Evolutionary conservation across 2,888 invertebrate species (phyloP).

Genomic region (Phytoseiulus persimilis): DNA sequence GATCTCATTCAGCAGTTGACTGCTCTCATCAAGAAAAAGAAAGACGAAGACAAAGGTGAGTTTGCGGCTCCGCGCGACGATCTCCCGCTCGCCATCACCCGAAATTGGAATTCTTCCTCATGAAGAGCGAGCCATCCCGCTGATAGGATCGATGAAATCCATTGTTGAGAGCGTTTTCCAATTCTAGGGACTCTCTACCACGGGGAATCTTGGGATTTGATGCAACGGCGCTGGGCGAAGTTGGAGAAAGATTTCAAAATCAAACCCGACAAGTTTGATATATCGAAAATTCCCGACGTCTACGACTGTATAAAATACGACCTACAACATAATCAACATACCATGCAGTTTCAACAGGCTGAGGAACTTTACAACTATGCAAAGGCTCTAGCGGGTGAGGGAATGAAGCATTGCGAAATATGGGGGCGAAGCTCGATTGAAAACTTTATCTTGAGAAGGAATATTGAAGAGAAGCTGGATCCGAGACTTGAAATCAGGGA

Average conservation of each 20-base stretch:
- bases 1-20: slow-evolving; percentile 74
- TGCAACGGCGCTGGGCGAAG: slow-evolving; percentile 94
- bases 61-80: slow-evolving; percentile 51
- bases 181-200: slow-evolving; percentile 65
- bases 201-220: slow-evolving; percentile 96
- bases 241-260: slow-evolving; percentile 95
- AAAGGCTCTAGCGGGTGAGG: slow-evolving; percentile 70
- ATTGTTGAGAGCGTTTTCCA: not conserved
- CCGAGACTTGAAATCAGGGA: no score
- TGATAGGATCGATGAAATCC: no score
- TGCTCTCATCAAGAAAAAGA: slow-evolving; percentile 71
- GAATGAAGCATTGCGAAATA: no score
- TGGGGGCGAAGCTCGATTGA: no score
- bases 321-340: slow-evolving; percentile 92
- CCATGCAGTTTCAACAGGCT: slow-evolving; percentile 76
- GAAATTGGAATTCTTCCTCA: not conserved
- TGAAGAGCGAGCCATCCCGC: no score
- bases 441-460: no score
- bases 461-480: no score
- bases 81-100: no score
- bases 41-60: slow-evolving; percentile 79
- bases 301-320: slow-evolving; percentile 99
- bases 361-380: slow-evolving; percentile 89
- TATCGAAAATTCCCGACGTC: slow-evolving; percentile 97
- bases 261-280: slow-evolving; percentile 84